These are phyloP conservation scores for Acholoe squamosa DNA, from an alignment of 2,888 invertebrate species.

Conservation along the genomic window DNA sequence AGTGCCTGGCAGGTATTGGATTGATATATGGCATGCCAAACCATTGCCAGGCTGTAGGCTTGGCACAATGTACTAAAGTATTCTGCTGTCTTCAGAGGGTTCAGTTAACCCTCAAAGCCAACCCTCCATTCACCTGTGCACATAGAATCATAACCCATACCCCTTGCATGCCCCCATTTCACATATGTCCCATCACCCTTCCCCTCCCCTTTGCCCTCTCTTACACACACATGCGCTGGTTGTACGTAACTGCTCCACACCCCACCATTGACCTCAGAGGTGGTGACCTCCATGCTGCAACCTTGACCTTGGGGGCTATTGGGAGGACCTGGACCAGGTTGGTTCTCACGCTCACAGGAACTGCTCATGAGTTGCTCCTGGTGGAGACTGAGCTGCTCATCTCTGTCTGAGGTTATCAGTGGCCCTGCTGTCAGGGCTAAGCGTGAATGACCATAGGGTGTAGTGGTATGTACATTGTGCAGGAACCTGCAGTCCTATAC, in stretches of 20 bases:
- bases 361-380: not conserved
- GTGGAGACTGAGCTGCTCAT: not conserved
- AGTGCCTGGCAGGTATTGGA: too few species aligned
- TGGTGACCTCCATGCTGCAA: not conserved
- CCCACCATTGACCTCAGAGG: constrained; percentile 21
- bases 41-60: too few species aligned
- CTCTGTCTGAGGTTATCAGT: constrained; percentile 20
- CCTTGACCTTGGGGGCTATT: not conserved
- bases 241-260: constrained; percentile 8
- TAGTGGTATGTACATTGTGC: not conserved
- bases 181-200: too few species aligned
- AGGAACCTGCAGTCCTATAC: too few species aligned
- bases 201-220: not conserved
- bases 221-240: constrained; percentile 4
- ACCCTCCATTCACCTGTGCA: too few species aligned
- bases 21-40: too few species aligned
- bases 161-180: too few species aligned
- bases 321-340: not conserved
- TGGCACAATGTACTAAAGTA: too few species aligned
- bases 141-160: too few species aligned
- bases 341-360: not conserved
- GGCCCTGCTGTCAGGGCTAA: not conserved
- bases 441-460: not conserved
- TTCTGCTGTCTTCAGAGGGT: too few species aligned
- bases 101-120: too few species aligned